phyloP scores from a whole-genome alignment of 2,797 vertebrate genomes.

The Danio jaintianensis region DNA sequence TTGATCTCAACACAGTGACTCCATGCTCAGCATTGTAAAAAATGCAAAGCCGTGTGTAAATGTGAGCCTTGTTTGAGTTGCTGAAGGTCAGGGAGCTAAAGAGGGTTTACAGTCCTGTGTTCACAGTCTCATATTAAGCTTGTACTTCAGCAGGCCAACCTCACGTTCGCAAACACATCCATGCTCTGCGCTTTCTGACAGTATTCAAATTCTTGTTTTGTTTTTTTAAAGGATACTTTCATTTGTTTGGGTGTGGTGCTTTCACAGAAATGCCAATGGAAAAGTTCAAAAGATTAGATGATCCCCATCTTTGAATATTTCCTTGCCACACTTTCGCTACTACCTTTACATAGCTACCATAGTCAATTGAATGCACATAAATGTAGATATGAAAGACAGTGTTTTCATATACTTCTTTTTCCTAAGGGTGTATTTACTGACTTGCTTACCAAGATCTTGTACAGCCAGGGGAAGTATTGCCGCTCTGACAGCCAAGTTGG shows the following conservation, averaged over 20 bases:
- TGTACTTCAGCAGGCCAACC: background rate
- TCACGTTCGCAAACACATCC: background rate
- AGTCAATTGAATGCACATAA: background rate
- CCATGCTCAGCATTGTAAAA: constrained; percentile 52
- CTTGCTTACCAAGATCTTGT: too few species aligned
- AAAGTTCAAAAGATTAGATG: background rate
- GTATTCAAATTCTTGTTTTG: constrained; percentile 33
- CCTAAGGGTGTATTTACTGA: too few species aligned
- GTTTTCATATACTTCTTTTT: too few species aligned
- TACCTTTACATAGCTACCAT: background rate
- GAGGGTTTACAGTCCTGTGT: constrained; percentile 17
- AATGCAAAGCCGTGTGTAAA: constrained; percentile 55
- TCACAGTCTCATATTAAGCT: constrained; percentile 21
- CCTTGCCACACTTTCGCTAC: background rate
- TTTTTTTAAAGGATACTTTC: constrained; percentile 12
- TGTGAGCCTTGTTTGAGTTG: constrained; percentile 45
- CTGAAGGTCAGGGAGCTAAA: constrained; percentile 52
- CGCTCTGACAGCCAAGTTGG: too few species aligned
- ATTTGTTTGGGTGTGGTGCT: constrained; percentile 41
- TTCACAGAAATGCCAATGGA: constrained; percentile 19
- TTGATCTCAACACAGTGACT: constrained; percentile 28
- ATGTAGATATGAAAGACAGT: background rate
- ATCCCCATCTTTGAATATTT: constrained; percentile 2
- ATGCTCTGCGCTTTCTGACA: constrained; percentile 16
- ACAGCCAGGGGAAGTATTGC: too few species aligned